These are phyloP conservation scores for Gastrophysa polygoni DNA, from an alignment of 2,888 invertebrate genomes.

Conservation along the genomic window DNA sequence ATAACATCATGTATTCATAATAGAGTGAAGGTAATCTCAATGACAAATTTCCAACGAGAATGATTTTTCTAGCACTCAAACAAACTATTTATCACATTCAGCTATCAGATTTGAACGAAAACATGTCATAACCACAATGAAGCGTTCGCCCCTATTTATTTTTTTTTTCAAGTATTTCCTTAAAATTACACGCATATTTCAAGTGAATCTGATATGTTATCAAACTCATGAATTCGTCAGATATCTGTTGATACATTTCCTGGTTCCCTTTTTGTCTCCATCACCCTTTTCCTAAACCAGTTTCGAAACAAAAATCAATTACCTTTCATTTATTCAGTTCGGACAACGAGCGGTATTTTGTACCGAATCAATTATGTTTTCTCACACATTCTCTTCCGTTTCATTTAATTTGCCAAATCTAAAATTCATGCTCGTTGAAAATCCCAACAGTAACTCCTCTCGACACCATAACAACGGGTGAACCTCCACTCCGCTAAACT, in stretches of 20 bases:
- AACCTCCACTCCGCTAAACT: background rate
- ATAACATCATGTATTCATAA: too few species aligned
- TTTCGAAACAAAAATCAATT: slow-evolving; percentile 24
- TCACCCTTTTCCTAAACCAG: background rate
- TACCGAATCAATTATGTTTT: slow-evolving; percentile 25
- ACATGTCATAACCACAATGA: too few species aligned
- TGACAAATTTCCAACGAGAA: too few species aligned
- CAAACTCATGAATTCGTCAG: background rate
- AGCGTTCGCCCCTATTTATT: too few species aligned
- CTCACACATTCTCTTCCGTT: slow-evolving; percentile 26
- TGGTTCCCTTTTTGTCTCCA: background rate
- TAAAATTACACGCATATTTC: background rate
- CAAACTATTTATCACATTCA: too few species aligned
- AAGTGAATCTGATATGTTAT: background rate
- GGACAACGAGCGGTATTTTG: slow-evolving; percentile 20
- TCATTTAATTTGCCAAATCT: slow-evolving; percentile 30
- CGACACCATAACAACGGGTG: background rate
- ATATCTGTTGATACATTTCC: background rate
- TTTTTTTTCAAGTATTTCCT: too few species aligned
- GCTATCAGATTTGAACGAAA: too few species aligned
- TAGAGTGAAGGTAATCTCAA: too few species aligned
- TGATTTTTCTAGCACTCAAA: too few species aligned
- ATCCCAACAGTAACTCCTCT: slow-evolving; percentile 4
- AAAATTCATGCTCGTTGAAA: slow-evolving; percentile 30
- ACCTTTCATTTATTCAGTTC: slow-evolving; percentile 21